Base-by-base conservation (phyloP, 2,888 invertebrate species). In the Monoplex corrugatus region DNA sequence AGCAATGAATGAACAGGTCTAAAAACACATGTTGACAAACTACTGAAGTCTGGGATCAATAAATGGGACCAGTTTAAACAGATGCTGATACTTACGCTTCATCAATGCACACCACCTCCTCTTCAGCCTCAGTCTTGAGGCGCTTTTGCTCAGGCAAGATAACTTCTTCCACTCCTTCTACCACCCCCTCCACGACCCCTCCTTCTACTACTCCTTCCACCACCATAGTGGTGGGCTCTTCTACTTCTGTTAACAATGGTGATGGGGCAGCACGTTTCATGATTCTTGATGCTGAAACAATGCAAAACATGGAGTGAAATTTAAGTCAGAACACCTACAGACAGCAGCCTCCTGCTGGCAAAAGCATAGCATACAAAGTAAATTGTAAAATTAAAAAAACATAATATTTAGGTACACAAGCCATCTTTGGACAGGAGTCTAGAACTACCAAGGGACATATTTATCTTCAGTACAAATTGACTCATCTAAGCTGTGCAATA, bases 251-350 rank as follows among this genome's bases (percentile, higher is more conserved):
- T 57, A 92, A 40, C 23, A 92, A 86, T 13, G 88, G 89, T 28
- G 92, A 90, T 35, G 92, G 90, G 32, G 89, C 89, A 32, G 92
- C 91, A n/a, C 92, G 87, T 86, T 92, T 92, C 92, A 92, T 92
- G 28, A 38, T 91, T 75, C n/a, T 8, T 23, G 8, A 28, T 84
- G 50, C 84, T 40, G 78, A 32, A 57, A 57, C 8, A 8, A 32
- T 23, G 23, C 16, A 32, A 38, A 38, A 78, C 16, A 78, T 2
- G n/a, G 63, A 63, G n/a, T n/a, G n/a, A n/a, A n/a, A n/a, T n/a
- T n/a, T n/a, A n/a, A n/a, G n/a, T 19, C 35, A 75, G 23, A 75
- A n/a, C n/a, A 75, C n/a, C 8, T 28, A 75, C 10, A 35, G 35
- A n/a, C n/a, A n/a, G n/a, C n/a, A n/a, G n/a, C n/a, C n/a, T n/a